phyloP scores from a whole-genome alignment of 1,140 invertebrate species.

The Formica selysi region DNA sequence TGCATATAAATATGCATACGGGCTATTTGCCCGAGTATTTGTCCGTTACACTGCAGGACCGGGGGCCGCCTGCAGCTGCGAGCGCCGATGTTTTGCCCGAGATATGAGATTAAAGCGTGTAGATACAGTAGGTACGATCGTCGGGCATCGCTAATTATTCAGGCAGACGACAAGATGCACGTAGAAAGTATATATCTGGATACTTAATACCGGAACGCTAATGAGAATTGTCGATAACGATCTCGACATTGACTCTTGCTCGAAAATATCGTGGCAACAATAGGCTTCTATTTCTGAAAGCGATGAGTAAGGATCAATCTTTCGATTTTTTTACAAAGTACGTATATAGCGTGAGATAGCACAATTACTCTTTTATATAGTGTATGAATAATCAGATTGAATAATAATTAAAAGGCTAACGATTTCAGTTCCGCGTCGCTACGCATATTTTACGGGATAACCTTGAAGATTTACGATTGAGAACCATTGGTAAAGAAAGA shows the following conservation, averaged over 20 bases:
- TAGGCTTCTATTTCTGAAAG: neutral
- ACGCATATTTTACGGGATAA: neutral
- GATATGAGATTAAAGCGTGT: conserved; percentile 41
- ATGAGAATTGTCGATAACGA: neutral
- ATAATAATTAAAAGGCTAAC: neutral
- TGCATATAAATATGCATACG: conserved; percentile 52
- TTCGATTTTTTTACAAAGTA: no score
- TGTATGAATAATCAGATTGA: neutral
- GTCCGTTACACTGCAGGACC: conserved; percentile 1
- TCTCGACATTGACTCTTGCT: neutral
- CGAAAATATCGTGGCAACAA: neutral
- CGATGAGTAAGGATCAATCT: neutral
- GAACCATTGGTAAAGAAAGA: conserved; percentile 36
- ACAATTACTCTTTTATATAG: neutral
- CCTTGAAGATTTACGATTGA: conserved; percentile 51
- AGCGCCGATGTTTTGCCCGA: conserved; percentile 25
- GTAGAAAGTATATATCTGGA: neutral
- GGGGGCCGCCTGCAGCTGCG: conserved; percentile 38
- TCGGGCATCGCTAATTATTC: conserved; percentile 24
- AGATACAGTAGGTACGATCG: conserved; percentile 7
- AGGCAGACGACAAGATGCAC: neutral
- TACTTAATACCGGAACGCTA: neutral
- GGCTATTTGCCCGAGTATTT: conserved; percentile 47
- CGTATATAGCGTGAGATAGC: no score
- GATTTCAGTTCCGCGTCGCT: neutral